Conservation (phyloP, 2,113 vertebrate species). For the Parus major region DNA sequence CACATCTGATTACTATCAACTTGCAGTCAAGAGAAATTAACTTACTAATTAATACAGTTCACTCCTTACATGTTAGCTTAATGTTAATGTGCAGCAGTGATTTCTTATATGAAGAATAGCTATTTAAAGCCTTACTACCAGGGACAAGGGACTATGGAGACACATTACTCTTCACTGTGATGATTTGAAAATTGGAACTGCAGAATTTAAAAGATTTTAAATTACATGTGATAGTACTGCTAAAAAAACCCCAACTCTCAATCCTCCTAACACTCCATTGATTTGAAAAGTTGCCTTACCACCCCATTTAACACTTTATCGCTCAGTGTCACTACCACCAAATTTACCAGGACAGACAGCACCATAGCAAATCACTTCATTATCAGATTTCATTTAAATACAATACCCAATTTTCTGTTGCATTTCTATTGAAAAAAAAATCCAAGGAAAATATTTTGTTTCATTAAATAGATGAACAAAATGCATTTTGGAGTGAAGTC, state of each 20-base stretch:
- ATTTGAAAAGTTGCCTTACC: neutral
- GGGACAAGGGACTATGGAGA: neutral
- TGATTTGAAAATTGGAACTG: neutral
- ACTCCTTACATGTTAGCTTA: neutral
- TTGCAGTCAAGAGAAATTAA: neutral
- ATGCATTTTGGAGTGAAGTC: neutral
- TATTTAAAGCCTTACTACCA: neutral
- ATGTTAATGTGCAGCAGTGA: neutral
- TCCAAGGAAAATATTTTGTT: neutral
- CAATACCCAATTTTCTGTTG: neutral
- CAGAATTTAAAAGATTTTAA: neutral
- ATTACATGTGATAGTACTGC: neutral
- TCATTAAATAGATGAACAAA: conserved; percentile 8
- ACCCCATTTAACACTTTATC: neutral
- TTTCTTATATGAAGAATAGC: neutral
- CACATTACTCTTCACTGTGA: neutral
- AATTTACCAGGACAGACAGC: neutral
- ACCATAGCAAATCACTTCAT: neutral
- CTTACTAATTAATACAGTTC: neutral
- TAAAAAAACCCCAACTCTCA: neutral
- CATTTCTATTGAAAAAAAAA: neutral
- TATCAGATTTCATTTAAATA: neutral
- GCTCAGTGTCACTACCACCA: neutral
- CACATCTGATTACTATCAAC: conserved; percentile 19
- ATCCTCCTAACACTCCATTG: neutral